phyloP scores from a whole-genome alignment of 2,113 vertebrate genomes.

The Myotis davidii region DNA sequence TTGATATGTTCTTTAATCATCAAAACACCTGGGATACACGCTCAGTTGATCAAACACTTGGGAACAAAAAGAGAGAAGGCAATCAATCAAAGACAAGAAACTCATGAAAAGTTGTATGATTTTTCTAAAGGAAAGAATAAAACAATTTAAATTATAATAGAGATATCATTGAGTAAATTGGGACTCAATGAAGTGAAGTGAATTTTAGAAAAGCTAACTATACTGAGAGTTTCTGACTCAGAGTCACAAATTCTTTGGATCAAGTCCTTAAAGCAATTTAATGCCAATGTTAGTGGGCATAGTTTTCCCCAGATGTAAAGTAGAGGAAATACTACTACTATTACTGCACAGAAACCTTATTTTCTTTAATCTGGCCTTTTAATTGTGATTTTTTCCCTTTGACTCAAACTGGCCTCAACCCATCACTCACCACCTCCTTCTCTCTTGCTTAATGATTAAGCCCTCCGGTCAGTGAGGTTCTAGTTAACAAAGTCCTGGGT shows the following conservation, averaged over 20 bases:
- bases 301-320: not conserved
- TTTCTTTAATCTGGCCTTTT: not conserved
- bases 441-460: not conserved
- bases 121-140: not conserved
- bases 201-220: conserved; percentile 1
- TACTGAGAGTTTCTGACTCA: not conserved
- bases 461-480: not conserved
- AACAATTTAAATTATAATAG: not conserved
- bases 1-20: not conserved
- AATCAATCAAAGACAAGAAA: not conserved
- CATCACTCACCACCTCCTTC: not conserved
- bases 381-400: not conserved
- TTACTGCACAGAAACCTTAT: not conserved
- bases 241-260: not conserved
- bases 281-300: accelerated
- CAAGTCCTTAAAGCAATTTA: not conserved
- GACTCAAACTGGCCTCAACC: not conserved
- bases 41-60: not conserved
- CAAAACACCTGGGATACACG: not conserved
- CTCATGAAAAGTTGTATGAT: not conserved
- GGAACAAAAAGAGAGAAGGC: not conserved
- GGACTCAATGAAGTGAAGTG: not conserved
- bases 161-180: not conserved
- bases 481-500: not conserved
- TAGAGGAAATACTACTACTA: not conserved